phyloP scores from a whole-genome alignment of 2,113 vertebrate genomes.

The Oncorhynchus masou region DNA sequence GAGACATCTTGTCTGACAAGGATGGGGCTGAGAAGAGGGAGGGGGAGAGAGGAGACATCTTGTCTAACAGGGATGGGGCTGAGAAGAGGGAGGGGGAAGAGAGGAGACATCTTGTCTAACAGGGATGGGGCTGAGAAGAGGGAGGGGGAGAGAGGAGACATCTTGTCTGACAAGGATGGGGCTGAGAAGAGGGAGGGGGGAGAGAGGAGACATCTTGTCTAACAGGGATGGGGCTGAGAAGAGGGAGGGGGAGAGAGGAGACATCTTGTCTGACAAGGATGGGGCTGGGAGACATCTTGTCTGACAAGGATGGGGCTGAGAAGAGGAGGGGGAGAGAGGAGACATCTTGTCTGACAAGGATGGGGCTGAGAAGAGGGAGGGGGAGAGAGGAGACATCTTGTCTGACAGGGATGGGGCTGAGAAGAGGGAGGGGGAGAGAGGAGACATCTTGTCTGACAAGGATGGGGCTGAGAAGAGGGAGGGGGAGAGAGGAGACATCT shows the following conservation, averaged over 20 bases:
- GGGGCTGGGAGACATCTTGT: neutral
- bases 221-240: constrained; percentile 27
- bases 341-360: constrained; percentile 20
- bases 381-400: no score
- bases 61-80: constrained; percentile 22
- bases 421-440: no score
- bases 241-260: no score
- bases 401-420: no score
- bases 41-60: constrained; percentile 8
- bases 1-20: neutral
- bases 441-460: no score
- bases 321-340: no score
- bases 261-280: neutral
- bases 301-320: constrained; percentile 12
- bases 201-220: constrained; percentile 27
- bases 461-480: no score
- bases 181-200: neutral
- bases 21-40: neutral
- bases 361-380: no score
- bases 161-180: constrained; percentile 28
- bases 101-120: constrained; percentile 34
- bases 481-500: no score
- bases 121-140: neutral
- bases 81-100: neutral
- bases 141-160: constrained; percentile 1